phyloP scores from a whole-genome alignment of 2,888 invertebrate species.

The Hemistola chrysoprasaria region DNA sequence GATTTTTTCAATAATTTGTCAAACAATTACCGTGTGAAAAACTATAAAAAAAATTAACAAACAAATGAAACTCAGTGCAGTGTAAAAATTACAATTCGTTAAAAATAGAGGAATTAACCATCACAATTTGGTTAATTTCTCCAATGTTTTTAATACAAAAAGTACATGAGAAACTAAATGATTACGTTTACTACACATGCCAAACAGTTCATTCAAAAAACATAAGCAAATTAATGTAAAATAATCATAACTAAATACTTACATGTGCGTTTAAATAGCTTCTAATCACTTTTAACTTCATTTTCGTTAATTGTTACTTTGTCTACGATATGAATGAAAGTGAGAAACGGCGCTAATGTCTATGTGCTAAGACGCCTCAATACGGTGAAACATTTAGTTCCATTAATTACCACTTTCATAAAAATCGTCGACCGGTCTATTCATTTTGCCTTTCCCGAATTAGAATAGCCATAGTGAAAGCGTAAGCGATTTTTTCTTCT shows the following conservation, averaged over 20 bases:
- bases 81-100: conserved; percentile 6
- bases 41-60: background rate
- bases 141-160: conserved; percentile 19
- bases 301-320: conserved; percentile 28
- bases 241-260: conserved; percentile 64
- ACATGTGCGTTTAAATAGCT: conserved; percentile 64
- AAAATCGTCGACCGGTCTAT: too few species aligned
- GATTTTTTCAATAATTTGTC: too few species aligned
- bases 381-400: too few species aligned
- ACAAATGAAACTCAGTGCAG: conserved; percentile 3
- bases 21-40: too few species aligned
- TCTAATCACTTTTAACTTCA: conserved; percentile 47
- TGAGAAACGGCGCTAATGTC: too few species aligned
- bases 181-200: conserved; percentile 64
- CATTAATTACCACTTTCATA: too few species aligned
- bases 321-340: too few species aligned
- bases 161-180: conserved; percentile 37
- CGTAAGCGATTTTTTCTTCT: conserved; percentile 50
- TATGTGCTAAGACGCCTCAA: too few species aligned
- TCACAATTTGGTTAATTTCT: conserved; percentile 21
- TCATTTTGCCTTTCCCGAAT: conserved; percentile 53
- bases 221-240: conserved; percentile 50
- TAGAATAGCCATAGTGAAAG: conserved; percentile 65
- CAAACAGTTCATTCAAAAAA: conserved; percentile 73
- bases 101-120: conserved; percentile 25